phyloP scores from a whole-genome alignment of 2,113 vertebrate species.

The Hirundichthys speculiger region DNA sequence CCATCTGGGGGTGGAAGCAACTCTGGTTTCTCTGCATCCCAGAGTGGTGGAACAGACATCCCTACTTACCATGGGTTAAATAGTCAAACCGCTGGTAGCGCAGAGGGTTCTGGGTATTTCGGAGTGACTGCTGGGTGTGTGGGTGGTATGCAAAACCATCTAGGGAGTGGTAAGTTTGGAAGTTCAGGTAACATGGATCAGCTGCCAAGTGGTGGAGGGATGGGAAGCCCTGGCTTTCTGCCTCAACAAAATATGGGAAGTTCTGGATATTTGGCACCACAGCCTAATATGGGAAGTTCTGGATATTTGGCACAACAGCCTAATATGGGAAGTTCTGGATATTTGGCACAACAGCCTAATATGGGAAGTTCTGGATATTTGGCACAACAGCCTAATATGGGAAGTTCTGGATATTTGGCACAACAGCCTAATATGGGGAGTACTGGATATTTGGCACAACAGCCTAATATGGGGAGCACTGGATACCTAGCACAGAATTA shows the following conservation, averaged over 20 bases:
- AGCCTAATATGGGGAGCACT: slow-evolving; percentile 63
- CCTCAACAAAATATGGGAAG: slow-evolving; percentile 64
- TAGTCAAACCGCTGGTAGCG: slow-evolving; percentile 71
- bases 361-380: slow-evolving; percentile 67
- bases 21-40: slow-evolving; percentile 70
- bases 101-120: slow-evolving; percentile 77
- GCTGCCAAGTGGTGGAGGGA: slow-evolving; percentile 57
- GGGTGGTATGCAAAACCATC: slow-evolving; percentile 67
- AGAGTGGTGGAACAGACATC: slow-evolving; percentile 64
- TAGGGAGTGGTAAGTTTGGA: slow-evolving; percentile 65
- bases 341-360: slow-evolving; percentile 54
- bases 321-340: slow-evolving; percentile 54
- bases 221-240: slow-evolving; percentile 54
- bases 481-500: slow-evolving; percentile 75
- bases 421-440: slow-evolving; percentile 68
- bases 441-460: slow-evolving; percentile 66
- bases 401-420: slow-evolving; percentile 59
- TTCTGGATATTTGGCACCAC: slow-evolving; percentile 63
- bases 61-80: slow-evolving; percentile 74
- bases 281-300: slow-evolving; percentile 63
- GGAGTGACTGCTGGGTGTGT: slow-evolving; percentile 62
- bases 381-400: slow-evolving; percentile 55
- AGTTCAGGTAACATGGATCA: slow-evolving; percentile 71
- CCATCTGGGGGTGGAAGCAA: slow-evolving; percentile 61
- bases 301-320: slow-evolving; percentile 69